Conservation (phyloP, 1,140 invertebrate species). For the Gonioctena quinquepunctata region DNA sequence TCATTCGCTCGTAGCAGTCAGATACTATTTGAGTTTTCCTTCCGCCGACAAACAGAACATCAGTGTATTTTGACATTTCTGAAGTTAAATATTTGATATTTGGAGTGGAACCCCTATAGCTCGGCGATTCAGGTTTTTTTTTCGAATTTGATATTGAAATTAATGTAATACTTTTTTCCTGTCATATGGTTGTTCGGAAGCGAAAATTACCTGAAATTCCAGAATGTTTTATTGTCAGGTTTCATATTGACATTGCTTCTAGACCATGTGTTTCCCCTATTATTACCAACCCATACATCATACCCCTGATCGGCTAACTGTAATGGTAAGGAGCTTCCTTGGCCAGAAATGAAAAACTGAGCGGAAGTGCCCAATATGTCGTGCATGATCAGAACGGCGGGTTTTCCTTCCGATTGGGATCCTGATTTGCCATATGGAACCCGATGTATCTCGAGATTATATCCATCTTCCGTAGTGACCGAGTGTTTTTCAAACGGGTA, state of each 20-base stretch:
- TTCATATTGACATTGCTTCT: constrained; percentile 55
- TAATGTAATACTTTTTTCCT: neutral
- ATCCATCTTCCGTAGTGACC: constrained; percentile 70
- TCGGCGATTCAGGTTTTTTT: neutral
- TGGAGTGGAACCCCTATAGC: neutral
- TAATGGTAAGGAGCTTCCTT: constrained; percentile 66
- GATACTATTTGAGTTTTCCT: too few species aligned
- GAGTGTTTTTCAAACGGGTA: constrained; percentile 64
- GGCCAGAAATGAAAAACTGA: constrained; percentile 68
- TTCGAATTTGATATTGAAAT: neutral
- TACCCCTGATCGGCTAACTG: constrained; percentile 71
- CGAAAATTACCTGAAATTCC: constrained; percentile 60
- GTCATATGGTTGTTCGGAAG: too few species aligned
- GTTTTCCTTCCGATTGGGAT: constrained; percentile 55
- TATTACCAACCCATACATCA: constrained; percentile 78
- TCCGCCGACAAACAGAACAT: too few species aligned
- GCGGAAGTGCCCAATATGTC: constrained; percentile 65
- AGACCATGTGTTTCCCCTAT: constrained; percentile 67
- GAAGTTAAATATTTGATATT: too few species aligned
- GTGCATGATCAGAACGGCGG: constrained; percentile 60
- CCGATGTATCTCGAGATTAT: constrained; percentile 60
- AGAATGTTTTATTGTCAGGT: constrained; percentile 64
- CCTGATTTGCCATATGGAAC: constrained; percentile 27
- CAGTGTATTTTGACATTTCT: too few species aligned
- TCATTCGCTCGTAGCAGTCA: too few species aligned